Base-by-base conservation (phyloP, 2,113 vertebrate species). In the Boleophthalmus pectinirostris region DNA sequence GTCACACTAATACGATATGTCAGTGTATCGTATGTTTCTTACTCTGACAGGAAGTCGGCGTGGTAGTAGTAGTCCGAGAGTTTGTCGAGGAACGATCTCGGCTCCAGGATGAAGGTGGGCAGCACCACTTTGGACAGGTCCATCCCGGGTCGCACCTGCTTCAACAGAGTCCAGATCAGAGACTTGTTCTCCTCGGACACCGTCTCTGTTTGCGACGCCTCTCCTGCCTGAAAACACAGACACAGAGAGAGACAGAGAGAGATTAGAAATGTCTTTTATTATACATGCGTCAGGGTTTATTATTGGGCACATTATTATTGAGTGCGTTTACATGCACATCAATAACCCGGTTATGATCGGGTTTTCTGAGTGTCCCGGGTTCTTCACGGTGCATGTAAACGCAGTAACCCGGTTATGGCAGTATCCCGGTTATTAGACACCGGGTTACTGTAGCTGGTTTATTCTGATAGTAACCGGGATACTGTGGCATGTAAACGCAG, bases 171-270 rank as follows among this genome's bases (percentile, higher is more conserved):
- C 98, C 98, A 99, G 75, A 99, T 99, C 63, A 99, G 93, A 84
- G 97, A 98, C 85, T 99, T 99, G 75, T 99, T 98, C 91, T 99
- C 98, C 89, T 99, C 98, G 29, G 98, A 99, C 14, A 99, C 98
- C 0, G 95, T 97, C 89, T 99, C 98, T 21, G 97, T 99, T 93
- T 99, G 97, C 73, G 95, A 94, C 58, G 96, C 98, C 71, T 99
- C 97, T 0, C 98, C 98, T 15, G 96, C 97, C 97, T 99, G 88
- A 75, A 33, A 5, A 47, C 60, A 64, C 14, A 60, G 5, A 25
- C n/a, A n/a, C n/a, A n/a, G n/a, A n/a, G n/a, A n/a, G n/a, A n/a
- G n/a, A n/a, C 0, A 3, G 5, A 25, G 67, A 87, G 1, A 70
- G 21, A 21, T 21, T 54, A 3, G 49, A 51, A 51, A 20, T 7